A percentile compares a stretch with the other conserved stretches of the same genome.
Evolutionary conservation across 2,797 vertebrate genomes (phyloP).

Genomic region (Rhabdophis nuchalis): DNA sequence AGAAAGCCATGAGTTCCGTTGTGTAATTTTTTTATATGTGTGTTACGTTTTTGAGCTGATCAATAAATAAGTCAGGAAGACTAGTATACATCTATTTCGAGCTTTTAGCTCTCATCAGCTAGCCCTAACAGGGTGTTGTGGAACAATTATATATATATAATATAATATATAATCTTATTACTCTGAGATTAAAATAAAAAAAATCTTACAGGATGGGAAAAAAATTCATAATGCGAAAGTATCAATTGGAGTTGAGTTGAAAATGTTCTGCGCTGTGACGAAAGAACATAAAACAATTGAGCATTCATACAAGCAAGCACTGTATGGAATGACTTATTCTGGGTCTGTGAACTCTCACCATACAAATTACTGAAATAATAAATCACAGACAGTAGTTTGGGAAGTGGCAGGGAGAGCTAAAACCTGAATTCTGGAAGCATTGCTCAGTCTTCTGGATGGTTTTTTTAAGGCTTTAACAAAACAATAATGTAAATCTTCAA

Average conservation of each 20-base stretch:
- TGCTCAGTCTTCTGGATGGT: not conserved
- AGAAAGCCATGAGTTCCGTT: too few species aligned
- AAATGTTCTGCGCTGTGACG: slow-evolving; percentile 23
- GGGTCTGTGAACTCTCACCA: not conserved
- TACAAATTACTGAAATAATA: not conserved
- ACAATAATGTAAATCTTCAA: not conserved
- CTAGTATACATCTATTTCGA: too few species aligned
- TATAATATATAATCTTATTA: not conserved
- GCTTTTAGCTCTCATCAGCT: too few species aligned
- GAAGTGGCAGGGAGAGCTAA: not conserved
- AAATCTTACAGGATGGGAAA: not conserved
- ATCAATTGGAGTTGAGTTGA: not conserved
- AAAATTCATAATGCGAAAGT: slow-evolving; percentile 9
- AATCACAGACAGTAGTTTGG: not conserved
- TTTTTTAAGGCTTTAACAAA: not conserved
- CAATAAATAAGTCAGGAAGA: too few species aligned
- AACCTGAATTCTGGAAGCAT: not conserved
- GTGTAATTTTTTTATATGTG: too few species aligned
- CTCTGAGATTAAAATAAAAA: not conserved
- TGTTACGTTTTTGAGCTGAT: too few species aligned
- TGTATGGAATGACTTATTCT: not conserved
- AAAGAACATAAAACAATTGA: slow-evolving; percentile 35
- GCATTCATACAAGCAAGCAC: not conserved
- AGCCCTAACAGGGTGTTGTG: too few species aligned
- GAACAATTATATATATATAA: too few species aligned